phyloP scores from a whole-genome alignment of 2,888 invertebrate species.

The Philaethria dido region DNA sequence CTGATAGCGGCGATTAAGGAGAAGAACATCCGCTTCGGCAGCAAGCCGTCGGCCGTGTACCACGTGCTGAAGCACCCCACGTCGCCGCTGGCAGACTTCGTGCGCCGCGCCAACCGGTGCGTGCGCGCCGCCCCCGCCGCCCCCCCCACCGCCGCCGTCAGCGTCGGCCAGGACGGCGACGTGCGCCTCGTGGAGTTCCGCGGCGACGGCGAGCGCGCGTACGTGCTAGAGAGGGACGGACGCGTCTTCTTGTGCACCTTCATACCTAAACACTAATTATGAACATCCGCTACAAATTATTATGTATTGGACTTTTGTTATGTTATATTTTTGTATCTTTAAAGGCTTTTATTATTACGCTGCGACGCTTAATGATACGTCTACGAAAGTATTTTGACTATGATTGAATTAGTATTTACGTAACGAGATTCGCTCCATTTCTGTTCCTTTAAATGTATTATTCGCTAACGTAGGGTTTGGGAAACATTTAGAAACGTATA shows the following conservation, averaged over 20 bases:
- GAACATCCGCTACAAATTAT: not conserved
- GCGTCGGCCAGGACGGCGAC: slow-evolving; percentile 44
- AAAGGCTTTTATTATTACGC: too few relatives aligned
- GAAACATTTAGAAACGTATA: too few relatives aligned
- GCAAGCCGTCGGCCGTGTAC: slow-evolving; percentile 44
- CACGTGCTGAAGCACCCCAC: slow-evolving; percentile 46
- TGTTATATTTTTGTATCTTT: too few relatives aligned
- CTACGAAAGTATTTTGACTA: too few relatives aligned
- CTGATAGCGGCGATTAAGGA: slow-evolving; percentile 37
- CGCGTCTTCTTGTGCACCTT: slow-evolving; percentile 44
- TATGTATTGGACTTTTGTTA: too few relatives aligned
- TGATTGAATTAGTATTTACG: too few relatives aligned
- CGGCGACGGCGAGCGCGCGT: slow-evolving; percentile 25
- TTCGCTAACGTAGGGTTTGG: too few relatives aligned
- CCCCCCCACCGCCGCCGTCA: slow-evolving; percentile 12
- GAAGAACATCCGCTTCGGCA: slow-evolving; percentile 40
- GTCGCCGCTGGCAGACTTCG: slow-evolving; percentile 40
- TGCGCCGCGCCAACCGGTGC: slow-evolving; percentile 44
- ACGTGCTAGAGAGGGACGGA: slow-evolving; percentile 44
- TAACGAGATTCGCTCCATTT: too few relatives aligned
- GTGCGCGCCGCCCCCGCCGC: slow-evolving; percentile 29
- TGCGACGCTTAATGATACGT: too few relatives aligned
- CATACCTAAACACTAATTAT: slow-evolving; percentile 22
- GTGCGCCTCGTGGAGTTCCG: slow-evolving; percentile 39
- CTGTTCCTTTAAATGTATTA: too few relatives aligned